Base-by-base conservation (phyloP, 1,140 invertebrate species). In the Caerostris darwini region DNA sequence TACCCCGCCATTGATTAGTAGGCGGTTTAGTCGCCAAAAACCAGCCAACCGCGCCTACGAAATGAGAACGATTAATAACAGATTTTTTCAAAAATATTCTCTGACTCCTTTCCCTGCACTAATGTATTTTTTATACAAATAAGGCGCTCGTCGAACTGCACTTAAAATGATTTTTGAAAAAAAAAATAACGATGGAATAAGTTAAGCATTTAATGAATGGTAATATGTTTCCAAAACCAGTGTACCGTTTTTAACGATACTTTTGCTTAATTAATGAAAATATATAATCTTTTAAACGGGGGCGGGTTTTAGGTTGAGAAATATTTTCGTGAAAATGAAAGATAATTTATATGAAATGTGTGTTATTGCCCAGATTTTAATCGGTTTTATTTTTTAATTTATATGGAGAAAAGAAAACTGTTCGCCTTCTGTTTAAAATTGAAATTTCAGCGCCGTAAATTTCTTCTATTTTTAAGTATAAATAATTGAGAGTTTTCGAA, bases 71-170 rank as follows among this genome's bases (percentile, higher is more conserved):
- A 83, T 83, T 83, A 83, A 83, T 83, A 83, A 82, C 54, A 57
- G 17, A 56, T 83, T 83, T 83, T 7, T 34, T 34, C 0, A 34
- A 34, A 34, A 34, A 34, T 34, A 82, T 54, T 82, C 7, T 10
- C 19, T n/a, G n/a, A 7, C 81, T 54, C 12, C 54, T 57, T 83
- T 83, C 54, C 3, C 53, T 54, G 7, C 81, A 14, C 14, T 83
- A 83, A 83, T 83, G 81, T 57, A 56, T 56, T 83, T 83, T 83
- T 83, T 57, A 83, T 17, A 57, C 81, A 83, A 83, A 83, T 83
- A 6, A 10, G 53, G 5, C 81, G 53, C 14, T 83, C 53, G 14
- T 57, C 56, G 81, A 1, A 83, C 6, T 8, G 10, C 17, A 53
- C 71, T 77, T n/a, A 77, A 77, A 77, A 77, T 34, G 81, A n/a